Percentiles rank a stretch among this genome's conserved stretches.
Conservation (phyloP, 2,113 vertebrate species). For the Prunella fulvescens region DNA sequence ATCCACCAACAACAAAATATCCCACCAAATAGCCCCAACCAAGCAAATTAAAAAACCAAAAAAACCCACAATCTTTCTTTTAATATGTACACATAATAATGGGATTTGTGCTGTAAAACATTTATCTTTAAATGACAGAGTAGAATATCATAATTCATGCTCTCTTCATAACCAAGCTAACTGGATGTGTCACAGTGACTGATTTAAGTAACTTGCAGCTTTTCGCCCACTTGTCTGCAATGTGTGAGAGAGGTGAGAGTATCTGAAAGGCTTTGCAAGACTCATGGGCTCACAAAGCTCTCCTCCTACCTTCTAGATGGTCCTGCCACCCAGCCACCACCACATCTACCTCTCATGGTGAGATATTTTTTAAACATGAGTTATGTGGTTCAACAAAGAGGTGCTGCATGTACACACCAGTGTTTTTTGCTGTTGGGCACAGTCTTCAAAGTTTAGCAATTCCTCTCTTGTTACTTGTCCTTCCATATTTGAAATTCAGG, state of each 20-base stretch:
- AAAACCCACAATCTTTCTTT: neutral
- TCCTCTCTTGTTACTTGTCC: neutral
- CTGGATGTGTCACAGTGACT: neutral
- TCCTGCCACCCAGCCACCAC: neutral
- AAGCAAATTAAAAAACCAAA: neutral
- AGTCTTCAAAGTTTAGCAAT: neutral
- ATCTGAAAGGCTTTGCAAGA: neutral
- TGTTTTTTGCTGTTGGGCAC: neutral
- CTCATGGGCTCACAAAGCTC: neutral
- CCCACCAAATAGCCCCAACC: neutral
- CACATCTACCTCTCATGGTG: neutral
- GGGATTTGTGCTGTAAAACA: neutral
- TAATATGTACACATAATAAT: neutral
- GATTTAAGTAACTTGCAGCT: neutral
- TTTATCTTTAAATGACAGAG: neutral
- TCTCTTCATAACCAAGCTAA: neutral
- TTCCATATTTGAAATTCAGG: neutral
- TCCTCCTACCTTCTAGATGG: neutral
- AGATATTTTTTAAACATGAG: fast-evolving
- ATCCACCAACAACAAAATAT: neutral
- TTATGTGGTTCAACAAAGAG: neutral
- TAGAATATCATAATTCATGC: neutral
- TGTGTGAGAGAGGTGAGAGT: neutral
- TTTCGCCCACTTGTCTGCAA: neutral
- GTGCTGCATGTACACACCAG: neutral